Evolutionary conservation across 2,888 invertebrate species (phyloP).

Genomic region (Machimus rusticus): DNA sequence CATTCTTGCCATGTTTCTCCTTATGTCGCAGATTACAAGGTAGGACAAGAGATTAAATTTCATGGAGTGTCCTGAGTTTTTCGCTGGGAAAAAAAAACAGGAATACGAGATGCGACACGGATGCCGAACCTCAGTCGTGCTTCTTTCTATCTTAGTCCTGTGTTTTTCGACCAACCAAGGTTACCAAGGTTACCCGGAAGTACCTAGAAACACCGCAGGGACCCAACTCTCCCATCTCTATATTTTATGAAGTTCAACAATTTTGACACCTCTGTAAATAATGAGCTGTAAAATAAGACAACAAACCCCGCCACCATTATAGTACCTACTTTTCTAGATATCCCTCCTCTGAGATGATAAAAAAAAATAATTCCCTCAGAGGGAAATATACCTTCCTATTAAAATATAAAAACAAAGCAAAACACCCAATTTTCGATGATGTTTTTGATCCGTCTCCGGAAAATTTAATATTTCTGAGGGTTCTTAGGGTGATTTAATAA

Average conservation of each 20-base stretch:
- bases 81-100: not conserved
- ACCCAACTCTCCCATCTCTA: not conserved
- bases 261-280: not conserved
- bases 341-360: not conserved
- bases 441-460: not conserved
- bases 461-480: not conserved
- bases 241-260: not conserved
- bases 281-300: not conserved
- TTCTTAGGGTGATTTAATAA: not conserved
- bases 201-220: not conserved
- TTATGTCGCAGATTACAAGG: conserved; percentile 37
- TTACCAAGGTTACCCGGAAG: not conserved
- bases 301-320: not conserved
- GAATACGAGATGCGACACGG: not conserved
- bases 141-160: not conserved
- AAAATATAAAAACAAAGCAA: not conserved
- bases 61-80: conserved; percentile 3
- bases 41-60: conserved; percentile 38
- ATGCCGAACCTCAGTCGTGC: not conserved
- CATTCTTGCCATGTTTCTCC: conserved; percentile 33
- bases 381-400: not conserved
- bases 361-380: not conserved
- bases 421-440: not conserved
- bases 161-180: not conserved
- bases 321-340: not conserved